These are phyloP conservation scores for Callopanchax toddi DNA, from an alignment of 2,113 vertebrate species.

Conservation along the genomic window DNA sequence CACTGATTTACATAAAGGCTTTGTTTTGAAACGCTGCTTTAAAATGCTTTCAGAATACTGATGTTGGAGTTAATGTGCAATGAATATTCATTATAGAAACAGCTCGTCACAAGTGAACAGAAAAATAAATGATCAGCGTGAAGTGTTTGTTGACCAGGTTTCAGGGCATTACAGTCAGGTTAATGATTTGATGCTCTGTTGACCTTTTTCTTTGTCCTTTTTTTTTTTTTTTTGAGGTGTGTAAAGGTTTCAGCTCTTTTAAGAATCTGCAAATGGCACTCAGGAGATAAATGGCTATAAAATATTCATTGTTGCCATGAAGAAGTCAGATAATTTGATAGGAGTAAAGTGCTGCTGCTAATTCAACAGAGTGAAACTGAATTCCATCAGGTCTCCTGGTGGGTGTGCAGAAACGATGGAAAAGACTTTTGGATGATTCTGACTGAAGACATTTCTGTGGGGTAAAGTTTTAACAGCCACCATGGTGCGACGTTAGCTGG, in stretches of 20 bases:
- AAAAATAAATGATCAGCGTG: conserved; percentile 29
- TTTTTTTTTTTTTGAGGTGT: no score
- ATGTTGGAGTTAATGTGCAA: conserved; percentile 62
- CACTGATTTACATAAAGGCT: conserved; percentile 62
- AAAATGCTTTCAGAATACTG: conserved; percentile 68
- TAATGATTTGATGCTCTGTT: conserved; percentile 45
- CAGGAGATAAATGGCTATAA: conserved; percentile 43
- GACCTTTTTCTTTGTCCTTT: conserved; percentile 23
- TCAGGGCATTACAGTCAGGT: conserved; percentile 32
- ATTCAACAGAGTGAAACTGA: conserved; percentile 68
- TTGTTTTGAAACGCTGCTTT: conserved; percentile 59
- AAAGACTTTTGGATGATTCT: conserved; percentile 89
- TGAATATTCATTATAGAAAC: conserved; percentile 71
- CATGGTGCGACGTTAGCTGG: conserved; percentile 74
- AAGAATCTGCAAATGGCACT: conserved; percentile 45
- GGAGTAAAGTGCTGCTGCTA: conserved; percentile 46
- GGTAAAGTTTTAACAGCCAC: conserved; percentile 80
- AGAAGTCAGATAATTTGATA: conserved; percentile 54
- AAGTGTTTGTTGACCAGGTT: conserved; percentile 40
- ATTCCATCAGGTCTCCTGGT: conserved; percentile 81
- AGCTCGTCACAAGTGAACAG: conserved; percentile 40
- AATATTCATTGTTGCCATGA: conserved; percentile 51
- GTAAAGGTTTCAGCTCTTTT: conserved; percentile 31
- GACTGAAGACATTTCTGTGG: conserved; percentile 86
- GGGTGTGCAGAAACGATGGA: conserved; percentile 88